Evolutionary conservation across 1,140 invertebrate genomes (phyloP), one percentile per base, ranked within the genome.

Genomic region (Anoplolepis gracilipes): DNA sequence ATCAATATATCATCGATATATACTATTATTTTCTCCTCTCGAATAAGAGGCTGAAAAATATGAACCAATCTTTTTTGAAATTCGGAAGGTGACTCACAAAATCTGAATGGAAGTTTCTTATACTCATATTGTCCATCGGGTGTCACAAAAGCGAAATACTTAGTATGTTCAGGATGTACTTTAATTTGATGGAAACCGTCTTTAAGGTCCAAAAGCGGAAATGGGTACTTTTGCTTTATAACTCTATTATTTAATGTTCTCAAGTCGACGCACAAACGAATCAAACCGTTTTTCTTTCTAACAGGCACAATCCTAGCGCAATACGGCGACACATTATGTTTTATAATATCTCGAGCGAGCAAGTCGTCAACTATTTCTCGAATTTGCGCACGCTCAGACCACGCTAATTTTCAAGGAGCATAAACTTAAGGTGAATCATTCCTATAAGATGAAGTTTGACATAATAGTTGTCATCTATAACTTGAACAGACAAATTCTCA

Each of bases 1-100:
- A 85, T 67, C 0, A 75, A 7, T 4, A 84, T 73, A 10, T 84
- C 82, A 1, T 84, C 82, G 0, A 84, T 7, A 13, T 85, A 76
- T 0, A 85, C 46, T 8, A 49, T 8, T 0, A 70, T 7, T 30
- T 70, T 30, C 11, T 39, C 62, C 0, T 22, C 1, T 0, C 2
- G 0, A 11, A 70, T 30, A 3, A 70, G 11, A 0, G 22, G 5
- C 2, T 16, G 19, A 1, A 59, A 0, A 5, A 65, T 39, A 0
- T 62, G 59, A 1, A 64, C 1, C 1, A 64, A 1, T 3, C 30
- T 0, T 1, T n/a, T 64, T 0, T 65, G 62, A 13, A 65, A 65
- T 13, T 65, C 33, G 0, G n/a, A 8, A 0, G 62, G 62, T 0
- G 62, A 6, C 0, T 65, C 62, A 2, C 33, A 65, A 0, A 1